A percentile compares a stretch with the other conserved stretches of the same genome.
Conservation (phyloP, 1,140 invertebrate species). For the Ericerus pela region DNA sequence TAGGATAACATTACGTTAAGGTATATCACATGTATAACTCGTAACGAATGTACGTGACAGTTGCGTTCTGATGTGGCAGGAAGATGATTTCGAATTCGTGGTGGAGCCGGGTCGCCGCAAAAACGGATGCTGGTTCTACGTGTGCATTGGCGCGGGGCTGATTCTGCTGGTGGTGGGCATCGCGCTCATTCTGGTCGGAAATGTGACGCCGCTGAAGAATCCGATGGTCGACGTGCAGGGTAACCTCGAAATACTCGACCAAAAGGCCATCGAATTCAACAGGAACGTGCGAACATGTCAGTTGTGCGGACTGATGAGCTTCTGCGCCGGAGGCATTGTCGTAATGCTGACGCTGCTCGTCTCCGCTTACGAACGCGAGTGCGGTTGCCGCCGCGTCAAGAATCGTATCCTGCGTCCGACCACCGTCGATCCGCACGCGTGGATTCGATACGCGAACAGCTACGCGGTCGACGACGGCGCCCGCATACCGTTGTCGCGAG, state of each 20-base stretch:
- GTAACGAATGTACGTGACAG: no score
- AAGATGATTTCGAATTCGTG: slow-evolving; percentile 33
- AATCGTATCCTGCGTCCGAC: neutral
- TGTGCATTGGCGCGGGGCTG: slow-evolving; percentile 34
- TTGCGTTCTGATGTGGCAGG: slow-evolving; percentile 20
- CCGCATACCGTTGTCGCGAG: neutral
- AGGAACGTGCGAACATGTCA: slow-evolving; percentile 36
- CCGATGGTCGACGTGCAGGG: slow-evolving; percentile 31
- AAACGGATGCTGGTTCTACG: slow-evolving; percentile 33
- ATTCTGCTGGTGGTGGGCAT: slow-evolving; percentile 35
- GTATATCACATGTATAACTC: no score
- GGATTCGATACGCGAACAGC: neutral
- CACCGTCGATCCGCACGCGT: neutral
- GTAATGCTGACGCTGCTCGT: slow-evolving; percentile 35
- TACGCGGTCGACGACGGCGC: neutral
- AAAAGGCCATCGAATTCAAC: slow-evolving; percentile 35
- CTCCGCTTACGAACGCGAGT: slow-evolving; percentile 28
- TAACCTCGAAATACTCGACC: slow-evolving; percentile 35
- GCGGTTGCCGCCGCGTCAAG: slow-evolving; percentile 6
- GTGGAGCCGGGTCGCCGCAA: slow-evolving; percentile 27
- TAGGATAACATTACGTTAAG: no score
- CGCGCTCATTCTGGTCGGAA: slow-evolving; percentile 36
- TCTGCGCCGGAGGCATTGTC: slow-evolving; percentile 37
- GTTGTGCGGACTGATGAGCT: slow-evolving; percentile 35
- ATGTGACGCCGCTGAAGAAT: slow-evolving; percentile 34